These are phyloP conservation scores for Sceliomorpha sp. DNA, from an alignment of 2,888 invertebrate species.

Conservation along the genomic window DNA sequence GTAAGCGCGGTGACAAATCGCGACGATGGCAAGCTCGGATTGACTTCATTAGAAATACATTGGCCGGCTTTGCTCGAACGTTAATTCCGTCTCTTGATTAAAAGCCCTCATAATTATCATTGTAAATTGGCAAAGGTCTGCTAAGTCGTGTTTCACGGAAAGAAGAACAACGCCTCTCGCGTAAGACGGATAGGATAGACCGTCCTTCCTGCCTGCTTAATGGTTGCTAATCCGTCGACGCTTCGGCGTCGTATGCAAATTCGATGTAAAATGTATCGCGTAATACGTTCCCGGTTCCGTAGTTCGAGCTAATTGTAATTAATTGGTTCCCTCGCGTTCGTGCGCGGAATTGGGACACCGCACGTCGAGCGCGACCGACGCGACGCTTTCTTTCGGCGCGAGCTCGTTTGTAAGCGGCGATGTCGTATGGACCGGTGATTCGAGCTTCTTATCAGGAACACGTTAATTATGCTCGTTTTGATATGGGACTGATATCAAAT, in stretches of 20 bases:
- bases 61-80: conserved; percentile 19
- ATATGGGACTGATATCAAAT: too few species aligned
- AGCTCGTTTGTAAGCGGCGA: too few species aligned
- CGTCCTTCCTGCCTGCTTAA: conserved; percentile 54
- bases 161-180: conserved; percentile 42
- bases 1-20: conserved; percentile 43
- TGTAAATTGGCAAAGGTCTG: conserved; percentile 50
- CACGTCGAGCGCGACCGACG: too few species aligned
- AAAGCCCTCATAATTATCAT: conserved; percentile 52
- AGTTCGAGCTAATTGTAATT: conserved; percentile 46
- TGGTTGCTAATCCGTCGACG: conserved; percentile 60
- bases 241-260: conserved; percentile 61
- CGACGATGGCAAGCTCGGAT: conserved; percentile 34
- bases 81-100: conserved; percentile 41
- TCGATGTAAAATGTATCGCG: conserved; percentile 61
- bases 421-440: too few species aligned
- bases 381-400: too few species aligned
- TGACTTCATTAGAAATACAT: conserved; percentile 47
- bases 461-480: too few species aligned
- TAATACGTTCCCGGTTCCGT: conserved; percentile 35
- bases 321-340: conserved; percentile 42
- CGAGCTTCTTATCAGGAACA: too few species aligned
- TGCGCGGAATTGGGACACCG: conserved; percentile 38
- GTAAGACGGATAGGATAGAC: conserved; percentile 44
- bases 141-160: conserved; percentile 47